Evolutionary conservation across 2,113 vertebrate genomes (phyloP), one percentile per base, ranked within the genome.

Genomic region (Heliornis fulica): DNA sequence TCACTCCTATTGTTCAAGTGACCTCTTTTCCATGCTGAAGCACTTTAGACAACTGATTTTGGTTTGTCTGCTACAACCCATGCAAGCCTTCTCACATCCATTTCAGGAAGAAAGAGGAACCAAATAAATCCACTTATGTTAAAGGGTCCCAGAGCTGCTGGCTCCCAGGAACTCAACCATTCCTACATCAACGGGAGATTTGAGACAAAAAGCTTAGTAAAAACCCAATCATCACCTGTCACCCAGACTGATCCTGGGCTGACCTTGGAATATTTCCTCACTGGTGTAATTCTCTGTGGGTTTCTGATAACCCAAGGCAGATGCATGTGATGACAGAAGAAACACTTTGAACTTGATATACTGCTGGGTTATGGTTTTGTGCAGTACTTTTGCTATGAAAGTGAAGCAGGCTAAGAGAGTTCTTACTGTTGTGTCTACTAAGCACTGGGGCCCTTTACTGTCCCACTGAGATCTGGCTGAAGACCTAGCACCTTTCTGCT

Each of bases 241-340:
- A 81, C 26, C n/a, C 72, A 80, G 60, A 26, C 60, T 31, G 69
- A 84, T 75, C 77, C 80, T 86, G 64, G 34, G 77, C 51, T 93
- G 60, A 83, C 68, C 80, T 94, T 90, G 2, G 17, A 82, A 90
- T 87, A 87, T n/a, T 92, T 95, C 72, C 65, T 89, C 56, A 31
- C 40, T 84, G 40, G 60, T 84, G 64, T 84, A 87, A 94, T 91
- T 77, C 76, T 78, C 69, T 41, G 48, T 26, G 61, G 36, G 51
- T 87, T 94, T 60, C 83, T 84, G 77, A 92, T 75, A 87, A 92
- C 69, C 65, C 68, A 75, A 95, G 71, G 77, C 91, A 93, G 83
- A 91, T 71, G 64, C 29, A 78, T 11, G 48, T 64, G 89, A 89
- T 87, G 80, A 94, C 34, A 92, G 56, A 74, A 75, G 38, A 70